Percentiles rank a stretch among this genome's conserved stretches.
Conservation (phyloP, 2,888 invertebrate species). For the Neoascia interrupta region DNA sequence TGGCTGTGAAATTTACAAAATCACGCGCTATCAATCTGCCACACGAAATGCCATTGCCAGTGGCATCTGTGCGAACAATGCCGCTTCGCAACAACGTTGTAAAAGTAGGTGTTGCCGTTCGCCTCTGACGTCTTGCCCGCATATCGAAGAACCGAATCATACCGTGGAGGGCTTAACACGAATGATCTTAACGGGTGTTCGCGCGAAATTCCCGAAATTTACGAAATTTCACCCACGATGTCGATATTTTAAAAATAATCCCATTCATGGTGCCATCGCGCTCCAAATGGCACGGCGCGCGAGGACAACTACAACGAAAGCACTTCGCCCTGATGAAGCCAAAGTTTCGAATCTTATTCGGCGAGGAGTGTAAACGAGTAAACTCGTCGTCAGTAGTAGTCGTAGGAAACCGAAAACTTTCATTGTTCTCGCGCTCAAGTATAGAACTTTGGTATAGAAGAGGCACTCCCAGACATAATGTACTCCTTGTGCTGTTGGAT, state of each 20-base stretch:
- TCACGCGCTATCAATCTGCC: slow-evolving; percentile 33
- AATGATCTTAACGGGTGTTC: slow-evolving; percentile 58
- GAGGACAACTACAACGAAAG: not conserved
- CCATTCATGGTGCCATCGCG: slow-evolving; percentile 29
- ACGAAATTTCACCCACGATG: slow-evolving; percentile 61
- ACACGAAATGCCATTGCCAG: slow-evolving; percentile 6
- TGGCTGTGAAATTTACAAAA: slow-evolving; percentile 34
- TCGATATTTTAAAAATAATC: slow-evolving; percentile 62
- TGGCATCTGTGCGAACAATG: too few relatives aligned
- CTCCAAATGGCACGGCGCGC: too few relatives aligned
- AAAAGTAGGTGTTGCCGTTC: too few relatives aligned
- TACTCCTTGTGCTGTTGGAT: not conserved
- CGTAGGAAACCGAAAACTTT: slow-evolving; percentile 43
- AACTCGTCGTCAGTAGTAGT: not conserved
- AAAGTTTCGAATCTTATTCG: slow-evolving; percentile 34
- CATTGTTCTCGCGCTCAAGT: slow-evolving; percentile 36
- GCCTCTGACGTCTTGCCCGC: too few relatives aligned
- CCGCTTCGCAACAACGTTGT: too few relatives aligned
- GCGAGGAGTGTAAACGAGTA: not conserved
- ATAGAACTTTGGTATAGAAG: too few relatives aligned
- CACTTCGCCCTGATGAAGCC: not conserved
- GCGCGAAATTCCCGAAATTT: slow-evolving; percentile 58
- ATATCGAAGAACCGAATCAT: too few relatives aligned
- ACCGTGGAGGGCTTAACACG: slow-evolving; percentile 52
- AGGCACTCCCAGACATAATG: slow-evolving; percentile 60